Percentiles rank a stretch among this genome's conserved stretches.
phyloP scores from a whole-genome alignment of 2,113 vertebrate genomes.

The Syngnathoides biaculeatus region DNA sequence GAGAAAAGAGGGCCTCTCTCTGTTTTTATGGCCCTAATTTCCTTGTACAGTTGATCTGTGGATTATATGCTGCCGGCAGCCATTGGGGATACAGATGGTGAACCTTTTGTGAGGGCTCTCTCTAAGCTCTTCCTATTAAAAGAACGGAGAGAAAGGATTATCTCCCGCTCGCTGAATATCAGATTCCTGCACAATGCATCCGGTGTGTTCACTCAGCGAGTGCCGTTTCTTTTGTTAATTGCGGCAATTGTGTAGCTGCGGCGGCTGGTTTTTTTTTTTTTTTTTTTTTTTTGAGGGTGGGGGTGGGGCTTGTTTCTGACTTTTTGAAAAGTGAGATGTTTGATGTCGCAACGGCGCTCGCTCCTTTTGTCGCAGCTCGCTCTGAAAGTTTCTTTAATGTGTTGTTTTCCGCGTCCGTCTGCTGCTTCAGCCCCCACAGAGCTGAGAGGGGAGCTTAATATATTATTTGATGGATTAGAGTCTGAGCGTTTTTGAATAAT shows the following conservation, averaged over 20 bases:
- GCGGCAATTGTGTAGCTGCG: slow-evolving; percentile 26
- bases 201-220: slow-evolving; percentile 45
- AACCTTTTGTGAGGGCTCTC: slow-evolving; percentile 63
- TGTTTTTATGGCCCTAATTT: slow-evolving; percentile 70
- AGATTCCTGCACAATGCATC: slow-evolving; percentile 59
- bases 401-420: slow-evolving; percentile 51
- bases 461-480: slow-evolving; percentile 73
- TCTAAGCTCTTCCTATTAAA: slow-evolving; percentile 71
- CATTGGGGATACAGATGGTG: slow-evolving; percentile 66
- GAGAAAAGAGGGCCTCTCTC: slow-evolving; percentile 47
- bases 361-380: slow-evolving; percentile 14
- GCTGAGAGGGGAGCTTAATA: slow-evolving; percentile 64
- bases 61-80: slow-evolving; percentile 61
- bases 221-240: slow-evolving; percentile 60
- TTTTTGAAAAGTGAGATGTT: slow-evolving; percentile 42
- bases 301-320: neutral
- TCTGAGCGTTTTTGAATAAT: slow-evolving; percentile 70
- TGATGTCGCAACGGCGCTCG: slow-evolving; percentile 37
- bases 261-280: slow-evolving; percentile 22
- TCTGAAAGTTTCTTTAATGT: slow-evolving; percentile 35
- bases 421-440: slow-evolving; percentile 44
- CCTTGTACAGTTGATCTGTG: slow-evolving; percentile 68
- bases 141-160: slow-evolving; percentile 67
- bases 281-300: neutral
- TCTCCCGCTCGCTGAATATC: slow-evolving; percentile 70